These are phyloP conservation scores for Ischnura elegans DNA, from an alignment of 2,888 invertebrate species.

Conservation along the genomic window DNA sequence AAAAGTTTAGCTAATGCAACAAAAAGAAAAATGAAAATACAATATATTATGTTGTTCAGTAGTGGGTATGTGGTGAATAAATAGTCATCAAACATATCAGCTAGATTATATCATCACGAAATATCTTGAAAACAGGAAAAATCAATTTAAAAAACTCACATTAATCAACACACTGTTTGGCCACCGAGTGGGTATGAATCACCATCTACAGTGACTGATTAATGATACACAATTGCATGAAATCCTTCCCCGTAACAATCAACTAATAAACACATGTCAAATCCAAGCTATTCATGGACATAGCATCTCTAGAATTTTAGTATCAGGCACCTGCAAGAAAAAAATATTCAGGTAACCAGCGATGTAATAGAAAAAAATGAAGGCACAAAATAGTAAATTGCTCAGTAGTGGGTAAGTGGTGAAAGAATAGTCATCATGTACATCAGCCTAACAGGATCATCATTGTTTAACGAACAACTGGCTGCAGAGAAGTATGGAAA, in stretches of 20 bases:
- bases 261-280: background rate
- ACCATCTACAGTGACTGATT: background rate
- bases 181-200: background rate
- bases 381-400: background rate
- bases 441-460: background rate
- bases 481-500: no score
- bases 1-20: no score
- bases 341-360: no score
- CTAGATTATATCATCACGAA: background rate
- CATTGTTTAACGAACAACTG: background rate
- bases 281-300: no score
- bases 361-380: background rate
- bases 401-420: slow-evolving; percentile 7
- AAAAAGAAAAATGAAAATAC: background rate
- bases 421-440: background rate
- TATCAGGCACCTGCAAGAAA: no score
- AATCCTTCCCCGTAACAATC: background rate
- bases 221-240: no score
- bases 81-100: background rate
- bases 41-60: background rate
- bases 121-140: background rate
- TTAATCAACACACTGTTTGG: background rate
- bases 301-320: no score
- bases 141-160: background rate
- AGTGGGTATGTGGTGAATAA: background rate